Conservation (phyloP, 2,797 vertebrate species). For the Lacerta agilis region DNA sequence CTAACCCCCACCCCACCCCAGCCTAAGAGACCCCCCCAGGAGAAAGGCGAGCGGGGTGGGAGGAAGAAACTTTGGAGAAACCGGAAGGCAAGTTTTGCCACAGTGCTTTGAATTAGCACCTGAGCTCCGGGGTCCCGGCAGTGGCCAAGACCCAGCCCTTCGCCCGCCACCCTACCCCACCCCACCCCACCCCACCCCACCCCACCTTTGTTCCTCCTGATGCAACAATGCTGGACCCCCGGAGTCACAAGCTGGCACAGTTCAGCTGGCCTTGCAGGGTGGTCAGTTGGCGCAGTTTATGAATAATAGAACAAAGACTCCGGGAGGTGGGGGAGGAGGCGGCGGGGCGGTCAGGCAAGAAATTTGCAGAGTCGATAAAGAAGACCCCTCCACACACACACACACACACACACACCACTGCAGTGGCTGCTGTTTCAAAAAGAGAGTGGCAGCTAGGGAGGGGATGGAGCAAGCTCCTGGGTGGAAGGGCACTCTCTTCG, state of each 20-base stretch:
- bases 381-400: background rate
- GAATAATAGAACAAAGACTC: background rate
- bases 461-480: background rate
- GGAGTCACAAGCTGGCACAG: background rate
- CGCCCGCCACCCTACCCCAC: too few species aligned
- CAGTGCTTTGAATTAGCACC: too few species aligned
- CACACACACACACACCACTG: background rate
- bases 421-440: background rate
- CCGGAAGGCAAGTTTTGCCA: too few species aligned
- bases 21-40: too few species aligned
- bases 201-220: background rate
- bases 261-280: background rate
- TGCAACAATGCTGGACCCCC: background rate
- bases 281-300: background rate
- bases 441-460: background rate
- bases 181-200: too few species aligned
- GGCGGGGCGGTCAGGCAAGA: background rate
- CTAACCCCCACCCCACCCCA: too few species aligned
- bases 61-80: too few species aligned
- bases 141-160: too few species aligned
- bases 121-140: too few species aligned
- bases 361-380: conserved; percentile 1
- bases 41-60: too few species aligned
- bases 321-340: too few species aligned
- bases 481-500: too few species aligned